Base-by-base conservation (phyloP, 2,797 vertebrate species). In the Echiichthys vipera region DNA sequence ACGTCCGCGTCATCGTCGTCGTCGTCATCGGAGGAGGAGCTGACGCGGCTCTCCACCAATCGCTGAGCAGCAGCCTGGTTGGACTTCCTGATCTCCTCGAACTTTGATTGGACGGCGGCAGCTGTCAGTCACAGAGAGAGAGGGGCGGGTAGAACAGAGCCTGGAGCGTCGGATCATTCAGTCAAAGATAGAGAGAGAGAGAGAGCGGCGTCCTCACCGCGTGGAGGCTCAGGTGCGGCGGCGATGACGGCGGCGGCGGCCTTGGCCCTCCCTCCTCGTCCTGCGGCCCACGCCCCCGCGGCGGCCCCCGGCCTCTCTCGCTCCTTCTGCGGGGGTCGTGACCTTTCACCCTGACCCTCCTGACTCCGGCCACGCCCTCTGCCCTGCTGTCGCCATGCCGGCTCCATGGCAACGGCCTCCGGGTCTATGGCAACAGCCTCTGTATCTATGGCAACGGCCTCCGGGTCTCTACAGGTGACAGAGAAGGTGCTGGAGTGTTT, bases 81-180 rank as follows among this genome's bases (percentile, higher is more conserved):
- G 37, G 96, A 95, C 83, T 92, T 97, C 85, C 95, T 95, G 90
- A 99, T 98, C 94, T 98, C 96, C 74, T 98, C 96, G 65, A 99
- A 99, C 87, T 95, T 97, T 65, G 91, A 94, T 82, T 94, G 94
- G 40, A 95, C 94, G 0, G 90, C 92, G 5, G 81, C 73, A 29
- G 89, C 96, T 96, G 81, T 67, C 20, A 54, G 49, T 50, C 50
- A 30, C 0, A 0, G 1, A 39, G 2, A 32, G 14, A 25, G 55
- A 14, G 30, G 11, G 32, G 8, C 5, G 8, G 29, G 8, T 1
- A 30, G 29, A 30, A n/a, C 5, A 5, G 29, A 30, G 29, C n/a
- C n/a, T n/a, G n/a, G n/a, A n/a, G n/a, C n/a, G n/a, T n/a, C n/a
- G n/a, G n/a, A n/a, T n/a, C n/a, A n/a, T n/a, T n/a, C n/a, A 30